Conservation (phyloP, 2,797 vertebrate genomes). For the Myripristis jacobus region DNA sequence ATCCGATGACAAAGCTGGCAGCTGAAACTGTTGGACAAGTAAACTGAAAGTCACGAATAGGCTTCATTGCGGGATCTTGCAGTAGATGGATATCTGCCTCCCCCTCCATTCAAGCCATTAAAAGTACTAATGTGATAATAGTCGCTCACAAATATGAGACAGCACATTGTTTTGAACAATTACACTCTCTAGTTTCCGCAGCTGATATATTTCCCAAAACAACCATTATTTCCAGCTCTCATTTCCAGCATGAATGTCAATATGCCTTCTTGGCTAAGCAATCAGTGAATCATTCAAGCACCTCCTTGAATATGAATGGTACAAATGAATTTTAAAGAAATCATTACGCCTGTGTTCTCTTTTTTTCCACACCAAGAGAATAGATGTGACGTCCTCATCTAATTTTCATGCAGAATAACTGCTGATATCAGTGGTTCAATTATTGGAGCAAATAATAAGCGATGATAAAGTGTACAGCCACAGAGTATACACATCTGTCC, state of each 20-base stretch:
- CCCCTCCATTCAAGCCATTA: conserved; percentile 24
- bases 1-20: neutral
- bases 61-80: neutral
- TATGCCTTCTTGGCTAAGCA: conserved; percentile 32
- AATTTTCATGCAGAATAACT: conserved; percentile 25
- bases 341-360: conserved; percentile 10
- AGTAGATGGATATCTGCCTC: neutral
- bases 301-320: conserved; percentile 39
- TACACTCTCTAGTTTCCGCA: conserved; percentile 43
- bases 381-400: neutral
- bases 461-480: conserved; percentile 4
- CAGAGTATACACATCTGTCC: conserved; percentile 20
- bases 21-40: neutral
- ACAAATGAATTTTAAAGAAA: conserved; percentile 47
- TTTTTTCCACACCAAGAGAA: neutral
- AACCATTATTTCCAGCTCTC: conserved; percentile 47
- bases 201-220: conserved; percentile 46
- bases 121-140: conserved; percentile 33
- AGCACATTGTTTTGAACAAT: conserved; percentile 41
- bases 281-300: conserved; percentile 40
- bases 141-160: conserved; percentile 9
- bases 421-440: conserved; percentile 42
- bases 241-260: conserved; percentile 55
- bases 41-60: neutral
- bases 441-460: conserved; percentile 33